Evolutionary conservation across 2,888 invertebrate genomes (phyloP), one percentile per base, ranked within the genome.

Genomic region (Nemotelus pantherinus): DNA sequence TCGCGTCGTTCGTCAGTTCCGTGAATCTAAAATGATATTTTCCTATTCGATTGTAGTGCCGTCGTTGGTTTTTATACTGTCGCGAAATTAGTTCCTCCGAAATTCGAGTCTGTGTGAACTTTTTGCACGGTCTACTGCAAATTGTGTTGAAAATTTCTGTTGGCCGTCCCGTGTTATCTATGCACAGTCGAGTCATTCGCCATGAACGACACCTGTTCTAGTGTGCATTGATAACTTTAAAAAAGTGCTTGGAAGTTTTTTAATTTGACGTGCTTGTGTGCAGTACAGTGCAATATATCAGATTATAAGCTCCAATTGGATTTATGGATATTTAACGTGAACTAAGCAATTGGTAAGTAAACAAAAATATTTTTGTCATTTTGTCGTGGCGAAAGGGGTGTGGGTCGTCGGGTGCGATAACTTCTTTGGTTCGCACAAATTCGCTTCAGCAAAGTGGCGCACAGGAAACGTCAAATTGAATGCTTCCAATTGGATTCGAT

Each of bases 381-480:
- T 67, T 9, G 64, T 45, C 47, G 9, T 3, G 48, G 47, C 53
- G 7, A 53, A 10, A 25, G 43, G 55, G 47, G 53, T 9, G 67
- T 44, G 53, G 60, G 41, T 25, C 25, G 25, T 25, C 25, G 25
- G 25, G 25, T 25, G 25, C 25, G 25, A 25, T 25, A 25, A 25
- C 25, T 63, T 25, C 41, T 43, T 63, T 63, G 10, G 5, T 58
- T 43, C 10, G 39, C 39, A 2, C 58, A 5, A 25, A 25, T 74
- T 45, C 25, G 25, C n/a, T 6, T n/a, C n/a, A 25, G 25, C 25
- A 25, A 25, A 25, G 25, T 25, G 25, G n/a, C 3, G 47, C 45
- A 25, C 41, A 7, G 74, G 47, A 74, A 74, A 74, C 48, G 74
- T 74, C 74, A 72, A 72, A 72, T 58, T 25, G 60, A 60, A 47